Percentiles rank a stretch among this genome's conserved stretches.
Evolutionary conservation across 2,113 vertebrate species (phyloP).

Genomic region (Arenaria interpres): DNA sequence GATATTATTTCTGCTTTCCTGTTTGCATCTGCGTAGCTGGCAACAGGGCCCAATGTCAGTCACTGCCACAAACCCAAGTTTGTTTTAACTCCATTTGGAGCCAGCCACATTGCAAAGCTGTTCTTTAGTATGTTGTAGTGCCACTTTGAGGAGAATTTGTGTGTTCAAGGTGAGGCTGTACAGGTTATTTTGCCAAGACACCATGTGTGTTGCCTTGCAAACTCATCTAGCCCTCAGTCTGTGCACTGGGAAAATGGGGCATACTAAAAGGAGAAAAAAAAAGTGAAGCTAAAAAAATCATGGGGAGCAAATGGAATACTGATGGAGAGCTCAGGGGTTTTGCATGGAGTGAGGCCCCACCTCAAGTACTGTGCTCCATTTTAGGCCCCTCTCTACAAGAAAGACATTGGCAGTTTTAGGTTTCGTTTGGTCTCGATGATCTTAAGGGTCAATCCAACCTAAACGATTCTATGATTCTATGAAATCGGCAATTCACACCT

Average conservation of each 20-base stretch:
- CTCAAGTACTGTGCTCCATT: accelerated
- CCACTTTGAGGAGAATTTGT: not conserved
- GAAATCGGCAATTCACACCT: not conserved
- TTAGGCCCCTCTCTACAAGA: accelerated
- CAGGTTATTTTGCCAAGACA: not conserved
- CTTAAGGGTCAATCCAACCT: not conserved
- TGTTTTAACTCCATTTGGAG: not conserved
- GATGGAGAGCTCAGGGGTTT: not conserved
- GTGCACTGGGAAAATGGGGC: not conserved
- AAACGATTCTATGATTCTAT: not conserved
- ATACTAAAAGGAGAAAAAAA: not conserved
- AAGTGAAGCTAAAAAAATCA: not conserved
- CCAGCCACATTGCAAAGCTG: not conserved
- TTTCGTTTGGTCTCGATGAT: not conserved
- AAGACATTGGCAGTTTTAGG: not conserved
- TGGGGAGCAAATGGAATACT: not conserved
- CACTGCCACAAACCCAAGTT: not conserved
- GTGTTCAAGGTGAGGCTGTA: not conserved
- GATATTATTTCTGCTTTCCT: not conserved
- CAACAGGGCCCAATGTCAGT: not conserved
- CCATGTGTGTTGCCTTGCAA: not conserved
- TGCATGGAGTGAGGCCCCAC: not conserved
- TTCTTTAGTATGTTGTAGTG: not conserved
- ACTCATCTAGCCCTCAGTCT: not conserved
- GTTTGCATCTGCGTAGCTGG: not conserved